Percentiles rank a stretch among this genome's conserved stretches.
These are phyloP conservation scores for Cataglyphis cursor DNA, from an alignment of 2,888 invertebrate genomes.

Conservation along the genomic window DNA sequence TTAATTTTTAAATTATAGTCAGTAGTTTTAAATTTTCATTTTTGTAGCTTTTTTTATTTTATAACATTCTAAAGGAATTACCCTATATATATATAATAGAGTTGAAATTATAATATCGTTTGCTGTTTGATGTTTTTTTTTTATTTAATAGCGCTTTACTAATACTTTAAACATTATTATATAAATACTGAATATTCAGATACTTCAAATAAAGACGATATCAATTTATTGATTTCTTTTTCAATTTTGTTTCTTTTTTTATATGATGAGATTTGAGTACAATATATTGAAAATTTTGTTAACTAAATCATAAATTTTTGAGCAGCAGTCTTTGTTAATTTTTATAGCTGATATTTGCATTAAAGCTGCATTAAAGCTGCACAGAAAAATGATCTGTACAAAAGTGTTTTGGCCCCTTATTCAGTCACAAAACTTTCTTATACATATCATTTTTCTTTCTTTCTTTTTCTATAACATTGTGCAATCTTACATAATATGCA, in stretches of 20 bases:
- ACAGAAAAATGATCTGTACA: background rate
- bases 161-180: background rate
- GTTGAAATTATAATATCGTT: background rate
- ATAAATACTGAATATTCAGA: background rate
- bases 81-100: background rate
- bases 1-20: background rate
- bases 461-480: background rate
- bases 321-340: too few species aligned
- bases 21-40: background rate
- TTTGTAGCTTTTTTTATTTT: background rate
- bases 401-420: background rate
- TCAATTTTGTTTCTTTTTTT: background rate
- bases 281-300: background rate
- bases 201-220: background rate
- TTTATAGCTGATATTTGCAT: too few species aligned
- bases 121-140: background rate
- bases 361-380: background rate
- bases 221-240: background rate
- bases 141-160: constrained; percentile 8
- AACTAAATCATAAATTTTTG: too few species aligned
- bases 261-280: background rate
- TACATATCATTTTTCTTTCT: background rate
- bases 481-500: background rate
- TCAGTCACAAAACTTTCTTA: background rate
- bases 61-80: background rate